These are phyloP conservation scores for Zaprionus africanus DNA, from an alignment of 1,140 invertebrate genomes.

Conservation along the genomic window DNA sequence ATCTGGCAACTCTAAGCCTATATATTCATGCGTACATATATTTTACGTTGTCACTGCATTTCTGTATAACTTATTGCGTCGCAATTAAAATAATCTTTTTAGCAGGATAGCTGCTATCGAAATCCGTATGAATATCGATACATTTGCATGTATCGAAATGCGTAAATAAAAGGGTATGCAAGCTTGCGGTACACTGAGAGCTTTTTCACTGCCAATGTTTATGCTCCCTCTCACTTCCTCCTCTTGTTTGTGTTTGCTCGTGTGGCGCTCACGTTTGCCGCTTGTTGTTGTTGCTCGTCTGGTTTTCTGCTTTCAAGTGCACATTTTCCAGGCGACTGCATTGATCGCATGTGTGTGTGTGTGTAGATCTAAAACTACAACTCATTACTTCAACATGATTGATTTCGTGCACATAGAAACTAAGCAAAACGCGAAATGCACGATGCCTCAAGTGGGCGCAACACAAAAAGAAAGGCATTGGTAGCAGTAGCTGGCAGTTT, in stretches of 20 bases:
- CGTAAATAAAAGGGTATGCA: neutral
- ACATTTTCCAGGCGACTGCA: slow-evolving; percentile 19
- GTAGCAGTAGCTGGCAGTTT: slow-evolving; percentile 20
- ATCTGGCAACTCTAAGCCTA: too few relatives aligned
- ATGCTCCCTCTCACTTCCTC: slow-evolving; percentile 6
- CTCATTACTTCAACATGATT: slow-evolving; percentile 73
- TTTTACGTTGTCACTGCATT: neutral
- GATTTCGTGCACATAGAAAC: slow-evolving; percentile 49
- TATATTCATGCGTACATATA: neutral
- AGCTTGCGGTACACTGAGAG: slow-evolving; percentile 4
- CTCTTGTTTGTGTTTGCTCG: slow-evolving; percentile 53
- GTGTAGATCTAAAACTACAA: slow-evolving; percentile 56
- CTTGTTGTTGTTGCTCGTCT: slow-evolving; percentile 24
- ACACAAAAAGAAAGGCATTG: slow-evolving; percentile 24
- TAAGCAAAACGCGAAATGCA: slow-evolving; percentile 32
- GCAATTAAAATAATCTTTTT: neutral
- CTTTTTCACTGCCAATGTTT: neutral
- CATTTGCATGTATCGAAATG: neutral
- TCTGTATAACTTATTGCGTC: neutral
- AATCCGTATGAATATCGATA: neutral
- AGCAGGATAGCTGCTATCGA: neutral
- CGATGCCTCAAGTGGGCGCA: slow-evolving; percentile 37
- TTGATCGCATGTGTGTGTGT: slow-evolving; percentile 8
- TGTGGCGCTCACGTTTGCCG: slow-evolving; percentile 19
- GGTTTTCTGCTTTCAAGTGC: neutral